A percentile compares a stretch with the other conserved stretches of the same genome.
phyloP scores from a whole-genome alignment of 2,113 vertebrate genomes.

The Cheirogaleus medius region DNA sequence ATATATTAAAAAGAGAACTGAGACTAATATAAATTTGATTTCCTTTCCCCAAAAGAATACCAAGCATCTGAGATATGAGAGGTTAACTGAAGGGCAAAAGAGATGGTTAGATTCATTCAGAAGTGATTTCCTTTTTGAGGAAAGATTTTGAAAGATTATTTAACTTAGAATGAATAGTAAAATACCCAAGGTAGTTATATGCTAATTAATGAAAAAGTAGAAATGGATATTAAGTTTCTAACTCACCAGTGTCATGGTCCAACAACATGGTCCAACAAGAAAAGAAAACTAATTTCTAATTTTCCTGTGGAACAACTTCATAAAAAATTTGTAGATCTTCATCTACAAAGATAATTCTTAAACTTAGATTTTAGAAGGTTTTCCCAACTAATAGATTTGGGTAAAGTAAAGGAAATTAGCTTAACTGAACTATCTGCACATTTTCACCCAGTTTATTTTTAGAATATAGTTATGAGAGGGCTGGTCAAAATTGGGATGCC shows the following conservation, averaged over 20 bases:
- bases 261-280: background rate
- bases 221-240: background rate
- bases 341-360: background rate
- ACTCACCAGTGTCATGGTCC: background rate
- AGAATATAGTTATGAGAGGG: background rate
- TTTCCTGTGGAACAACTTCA: background rate
- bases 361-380: background rate
- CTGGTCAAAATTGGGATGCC: background rate
- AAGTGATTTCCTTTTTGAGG: conserved; percentile 37
- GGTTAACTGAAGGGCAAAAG: conserved; percentile 63
- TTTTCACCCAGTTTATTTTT: background rate
- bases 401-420: background rate
- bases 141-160: conserved; percentile 43
- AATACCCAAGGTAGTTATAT: conserved; percentile 28
- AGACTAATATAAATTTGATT: conserved; percentile 62
- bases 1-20: conserved; percentile 31
- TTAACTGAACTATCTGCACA: background rate
- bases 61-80: conserved; percentile 31
- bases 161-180: conserved; percentile 34
- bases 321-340: background rate
- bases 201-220: conserved; percentile 10
- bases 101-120: conserved; percentile 27
- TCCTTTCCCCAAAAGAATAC: conserved; percentile 45
- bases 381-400: background rate
- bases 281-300: background rate